A percentile compares a stretch with the other conserved stretches of the same genome.
phyloP scores from a whole-genome alignment of 2,113 vertebrate genomes.

The Coreoperca whiteheadi region DNA sequence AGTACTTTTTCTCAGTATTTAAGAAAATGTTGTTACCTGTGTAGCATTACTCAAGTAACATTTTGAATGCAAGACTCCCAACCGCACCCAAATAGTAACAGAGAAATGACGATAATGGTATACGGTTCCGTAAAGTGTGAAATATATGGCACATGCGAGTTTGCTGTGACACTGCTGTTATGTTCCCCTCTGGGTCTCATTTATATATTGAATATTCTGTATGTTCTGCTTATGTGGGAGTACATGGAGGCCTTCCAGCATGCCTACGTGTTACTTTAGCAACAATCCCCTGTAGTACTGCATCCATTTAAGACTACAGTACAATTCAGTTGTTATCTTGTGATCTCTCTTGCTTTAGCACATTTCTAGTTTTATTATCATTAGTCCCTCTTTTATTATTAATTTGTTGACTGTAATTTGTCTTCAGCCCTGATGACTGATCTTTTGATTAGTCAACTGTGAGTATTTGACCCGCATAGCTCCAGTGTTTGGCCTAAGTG shows the following conservation, averaged over 20 bases:
- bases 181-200: not conserved
- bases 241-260: conserved; percentile 18
- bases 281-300: conserved; percentile 4
- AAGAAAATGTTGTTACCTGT: not conserved
- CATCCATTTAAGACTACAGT: not conserved
- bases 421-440: not conserved
- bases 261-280: conserved; percentile 23
- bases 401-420: not conserved
- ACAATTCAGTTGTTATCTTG: not conserved
- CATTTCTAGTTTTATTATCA: not conserved
- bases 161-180: not conserved
- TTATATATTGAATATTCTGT: not conserved
- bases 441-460: not conserved
- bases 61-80: not conserved
- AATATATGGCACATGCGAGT: not conserved
- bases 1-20: no score
- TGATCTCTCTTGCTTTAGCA: not conserved
- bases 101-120: not conserved
- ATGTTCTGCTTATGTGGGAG: conserved; percentile 21
- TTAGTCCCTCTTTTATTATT: not conserved
- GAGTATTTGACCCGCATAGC: not conserved
- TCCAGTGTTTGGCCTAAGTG: not conserved
- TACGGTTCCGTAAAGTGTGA: not conserved
- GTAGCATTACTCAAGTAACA: no score
- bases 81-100: not conserved